phyloP scores from a whole-genome alignment of 2,888 invertebrate genomes.

The Tetragnatha montana region DNA sequence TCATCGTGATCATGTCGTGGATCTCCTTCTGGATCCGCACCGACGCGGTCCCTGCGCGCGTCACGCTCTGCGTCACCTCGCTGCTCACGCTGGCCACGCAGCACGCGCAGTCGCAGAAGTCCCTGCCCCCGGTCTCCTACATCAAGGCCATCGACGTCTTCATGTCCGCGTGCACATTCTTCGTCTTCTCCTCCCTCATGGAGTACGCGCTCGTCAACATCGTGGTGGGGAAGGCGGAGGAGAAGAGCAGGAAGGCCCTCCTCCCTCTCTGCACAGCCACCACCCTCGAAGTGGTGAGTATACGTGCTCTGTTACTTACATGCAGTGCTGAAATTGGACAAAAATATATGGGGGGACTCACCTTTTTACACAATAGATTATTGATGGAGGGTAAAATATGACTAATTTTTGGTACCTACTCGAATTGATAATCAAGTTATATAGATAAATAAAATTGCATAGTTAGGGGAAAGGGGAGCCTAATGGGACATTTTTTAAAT shows the following conservation, averaged over 20 bases:
- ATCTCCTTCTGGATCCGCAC: constrained; percentile 97
- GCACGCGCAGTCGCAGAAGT: constrained; percentile 95
- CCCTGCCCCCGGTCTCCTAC: constrained; percentile 93
- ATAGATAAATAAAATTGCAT: no score
- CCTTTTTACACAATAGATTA: no score
- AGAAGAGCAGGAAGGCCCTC: constrained; percentile 31
- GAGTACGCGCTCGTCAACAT: constrained; percentile 78
- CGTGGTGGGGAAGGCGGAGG: constrained; percentile 71
- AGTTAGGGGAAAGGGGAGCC: no score
- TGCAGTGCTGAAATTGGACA: no score
- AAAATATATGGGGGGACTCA: no score
- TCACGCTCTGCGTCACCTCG: constrained; percentile 93
- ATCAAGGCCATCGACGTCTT: constrained; percentile 80
- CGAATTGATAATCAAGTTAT: no score
- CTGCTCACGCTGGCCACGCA: constrained; percentile 91
- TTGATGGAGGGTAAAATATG: no score
- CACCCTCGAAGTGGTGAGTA: no score
- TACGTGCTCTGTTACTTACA: no score
- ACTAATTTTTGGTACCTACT: no score
- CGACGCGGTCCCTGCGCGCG: constrained; percentile 93
- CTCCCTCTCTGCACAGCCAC: no score
- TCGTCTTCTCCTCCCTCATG: constrained; percentile 77
- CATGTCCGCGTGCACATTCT: constrained; percentile 78
- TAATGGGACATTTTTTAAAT: no score
- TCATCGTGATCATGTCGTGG: constrained; percentile 96